phyloP scores from a whole-genome alignment of 2,113 vertebrate species.

The Trachemys scripta region DNA sequence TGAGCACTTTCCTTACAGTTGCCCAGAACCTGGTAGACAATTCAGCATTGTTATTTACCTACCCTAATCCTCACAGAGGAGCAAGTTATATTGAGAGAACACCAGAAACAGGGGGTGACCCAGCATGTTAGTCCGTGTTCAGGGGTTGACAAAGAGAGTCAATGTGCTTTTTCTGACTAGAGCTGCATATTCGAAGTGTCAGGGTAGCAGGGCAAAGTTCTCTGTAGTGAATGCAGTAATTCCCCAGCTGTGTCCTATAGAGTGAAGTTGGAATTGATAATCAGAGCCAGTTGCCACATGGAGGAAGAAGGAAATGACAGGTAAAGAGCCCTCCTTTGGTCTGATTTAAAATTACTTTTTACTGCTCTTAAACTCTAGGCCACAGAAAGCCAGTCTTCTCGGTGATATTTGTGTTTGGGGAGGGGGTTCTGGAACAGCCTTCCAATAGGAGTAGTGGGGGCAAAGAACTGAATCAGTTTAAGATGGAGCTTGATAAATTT shows the following conservation, averaged over 20 bases:
- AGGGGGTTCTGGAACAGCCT: not conserved
- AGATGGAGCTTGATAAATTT: not conserved
- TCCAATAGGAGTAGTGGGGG: not conserved
- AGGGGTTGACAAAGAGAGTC: not conserved
- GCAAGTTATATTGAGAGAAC: not conserved
- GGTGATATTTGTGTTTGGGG: not conserved
- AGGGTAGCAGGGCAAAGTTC: not conserved
- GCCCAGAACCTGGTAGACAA: not conserved
- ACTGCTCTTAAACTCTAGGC: not conserved
- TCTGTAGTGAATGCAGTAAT: not conserved
- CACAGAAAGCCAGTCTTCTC: not conserved
- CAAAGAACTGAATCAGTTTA: not conserved
- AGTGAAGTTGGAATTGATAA: not conserved
- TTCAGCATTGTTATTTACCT: not conserved
- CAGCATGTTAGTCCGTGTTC: not conserved
- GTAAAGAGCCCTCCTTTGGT: not conserved
- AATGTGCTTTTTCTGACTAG: not conserved
- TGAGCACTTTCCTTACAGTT: not conserved
- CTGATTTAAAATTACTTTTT: not conserved
- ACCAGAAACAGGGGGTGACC: not conserved
- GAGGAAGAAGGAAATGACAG: not conserved
- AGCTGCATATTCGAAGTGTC: not conserved
- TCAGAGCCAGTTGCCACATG: not conserved
- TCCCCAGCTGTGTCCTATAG: not conserved
- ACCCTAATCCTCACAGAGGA: not conserved